phyloP scores from a whole-genome alignment of 1,140 invertebrate species.

The Cherax quadricarinatus region DNA sequence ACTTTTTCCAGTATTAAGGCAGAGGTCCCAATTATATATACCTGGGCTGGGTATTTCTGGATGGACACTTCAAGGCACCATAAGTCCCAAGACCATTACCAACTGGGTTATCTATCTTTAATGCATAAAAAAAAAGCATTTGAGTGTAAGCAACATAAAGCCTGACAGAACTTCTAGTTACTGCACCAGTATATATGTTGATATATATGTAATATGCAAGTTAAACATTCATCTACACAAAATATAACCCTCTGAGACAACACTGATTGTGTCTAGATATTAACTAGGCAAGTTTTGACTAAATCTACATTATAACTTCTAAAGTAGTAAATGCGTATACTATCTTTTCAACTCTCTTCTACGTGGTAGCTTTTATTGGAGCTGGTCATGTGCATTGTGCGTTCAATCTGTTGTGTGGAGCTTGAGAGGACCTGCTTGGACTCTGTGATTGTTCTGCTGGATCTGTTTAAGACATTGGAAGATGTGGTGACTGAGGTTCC shows the following conservation, averaged over 20 bases:
- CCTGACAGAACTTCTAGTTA: conserved; percentile 39
- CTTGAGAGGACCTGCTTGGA: conserved; percentile 62
- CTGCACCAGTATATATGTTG: conserved; percentile 37
- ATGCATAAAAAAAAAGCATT: conserved; percentile 50
- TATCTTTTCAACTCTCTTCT: conserved; percentile 67
- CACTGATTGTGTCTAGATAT: not conserved
- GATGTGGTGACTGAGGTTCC: conserved; percentile 60
- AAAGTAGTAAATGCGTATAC: not conserved
- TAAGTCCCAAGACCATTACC: not conserved
- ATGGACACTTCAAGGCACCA: conserved; percentile 56
- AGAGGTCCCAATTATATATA: not conserved
- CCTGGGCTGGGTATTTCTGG: conserved; percentile 19
- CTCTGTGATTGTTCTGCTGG: conserved; percentile 54
- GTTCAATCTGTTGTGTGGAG: conserved; percentile 71
- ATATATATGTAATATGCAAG: conserved; percentile 45
- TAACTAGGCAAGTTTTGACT: not conserved
- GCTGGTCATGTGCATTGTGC: conserved; percentile 70
- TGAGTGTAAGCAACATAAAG: conserved; percentile 61
- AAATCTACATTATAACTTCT: conserved; percentile 22
- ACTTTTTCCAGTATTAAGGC: not conserved
- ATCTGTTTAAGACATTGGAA: conserved; percentile 67
- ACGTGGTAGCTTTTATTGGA: conserved; percentile 70
- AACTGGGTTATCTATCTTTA: conserved; percentile 25
- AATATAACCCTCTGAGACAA: conserved; percentile 51
- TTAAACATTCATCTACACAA: conserved; percentile 37